Evolutionary conservation across 2,797 vertebrate species (phyloP).

Genomic region (Erithacus rubecula): DNA sequence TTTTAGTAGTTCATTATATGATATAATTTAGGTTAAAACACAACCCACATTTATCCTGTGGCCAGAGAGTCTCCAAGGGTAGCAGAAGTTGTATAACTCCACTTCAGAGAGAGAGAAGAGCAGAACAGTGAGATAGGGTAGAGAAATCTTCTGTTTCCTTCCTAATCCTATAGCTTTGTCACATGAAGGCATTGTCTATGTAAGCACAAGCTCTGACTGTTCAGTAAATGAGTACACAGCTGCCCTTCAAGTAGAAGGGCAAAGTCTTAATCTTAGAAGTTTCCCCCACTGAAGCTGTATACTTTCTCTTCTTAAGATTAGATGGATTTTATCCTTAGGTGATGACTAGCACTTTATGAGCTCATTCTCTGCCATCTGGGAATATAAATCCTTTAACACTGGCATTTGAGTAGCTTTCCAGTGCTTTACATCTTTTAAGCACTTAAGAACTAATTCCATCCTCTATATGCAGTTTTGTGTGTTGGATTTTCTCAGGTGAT

Average conservation of each 20-base stretch:
- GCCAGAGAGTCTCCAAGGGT: not conserved
- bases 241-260: not conserved
- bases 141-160: not conserved
- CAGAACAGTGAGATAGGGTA: not conserved
- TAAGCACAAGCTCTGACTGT: not conserved
- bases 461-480: not conserved
- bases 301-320: not conserved
- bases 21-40: constrained; percentile 25
- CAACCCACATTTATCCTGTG: not conserved
- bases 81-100: not conserved
- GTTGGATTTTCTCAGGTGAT: not conserved
- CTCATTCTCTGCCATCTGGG: not conserved
- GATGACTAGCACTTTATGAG: not conserved
- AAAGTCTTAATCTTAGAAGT: not conserved
- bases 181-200: not conserved
- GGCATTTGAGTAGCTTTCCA: not conserved
- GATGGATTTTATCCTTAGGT: constrained; percentile 8
- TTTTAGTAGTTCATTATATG: constrained; percentile 3
- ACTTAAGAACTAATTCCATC: not conserved
- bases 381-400: constrained; percentile 18
- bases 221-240: not conserved
- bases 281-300: not conserved
- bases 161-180: not conserved
- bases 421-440: not conserved
- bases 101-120: not conserved